Percentiles rank a stretch among this genome's conserved stretches.
Conservation (phyloP, 2,113 vertebrate species). For the Electrona antarctica region DNA sequence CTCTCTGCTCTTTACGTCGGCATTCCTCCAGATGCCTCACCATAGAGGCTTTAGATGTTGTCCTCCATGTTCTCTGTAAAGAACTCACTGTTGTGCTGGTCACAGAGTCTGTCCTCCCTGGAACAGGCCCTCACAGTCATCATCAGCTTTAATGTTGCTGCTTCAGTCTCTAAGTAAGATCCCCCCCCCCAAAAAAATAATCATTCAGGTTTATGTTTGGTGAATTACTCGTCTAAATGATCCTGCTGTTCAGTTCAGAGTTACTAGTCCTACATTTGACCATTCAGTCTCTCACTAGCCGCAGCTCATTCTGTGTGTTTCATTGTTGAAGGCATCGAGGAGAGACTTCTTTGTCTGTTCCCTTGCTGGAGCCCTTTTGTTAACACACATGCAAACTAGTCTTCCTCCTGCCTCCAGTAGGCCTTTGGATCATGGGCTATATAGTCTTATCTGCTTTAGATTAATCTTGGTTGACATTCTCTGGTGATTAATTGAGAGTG, state of each 20-base stretch:
- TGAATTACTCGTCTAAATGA: constrained; percentile 10
- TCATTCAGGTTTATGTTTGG: not conserved
- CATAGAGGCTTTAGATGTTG: constrained; percentile 6
- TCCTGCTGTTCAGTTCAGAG: constrained; percentile 19
- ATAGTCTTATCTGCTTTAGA: constrained; percentile 1
- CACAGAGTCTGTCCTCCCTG: constrained; percentile 22
- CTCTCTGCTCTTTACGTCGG: constrained; percentile 7
- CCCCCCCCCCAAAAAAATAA: too few species aligned
- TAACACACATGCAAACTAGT: not conserved
- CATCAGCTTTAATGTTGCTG: not conserved
- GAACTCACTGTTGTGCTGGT: constrained; percentile 9
- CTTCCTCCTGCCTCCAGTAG: not conserved
- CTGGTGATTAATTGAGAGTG: too few species aligned
- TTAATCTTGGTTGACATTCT: too few species aligned
- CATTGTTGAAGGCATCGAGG: not conserved
- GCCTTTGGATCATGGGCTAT: not conserved
- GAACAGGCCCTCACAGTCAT: not conserved
- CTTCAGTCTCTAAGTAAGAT: constrained; percentile 18
- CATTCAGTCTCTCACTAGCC: not conserved
- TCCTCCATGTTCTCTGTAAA: constrained; percentile 49
- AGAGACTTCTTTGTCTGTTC: not conserved
- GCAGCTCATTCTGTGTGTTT: not conserved
- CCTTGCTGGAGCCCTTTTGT: not conserved
- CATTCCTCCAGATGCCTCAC: constrained; percentile 35
- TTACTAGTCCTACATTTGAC: not conserved